Base-by-base conservation (phyloP, 2,797 vertebrate genomes). In the Psittacula derbiana region DNA sequence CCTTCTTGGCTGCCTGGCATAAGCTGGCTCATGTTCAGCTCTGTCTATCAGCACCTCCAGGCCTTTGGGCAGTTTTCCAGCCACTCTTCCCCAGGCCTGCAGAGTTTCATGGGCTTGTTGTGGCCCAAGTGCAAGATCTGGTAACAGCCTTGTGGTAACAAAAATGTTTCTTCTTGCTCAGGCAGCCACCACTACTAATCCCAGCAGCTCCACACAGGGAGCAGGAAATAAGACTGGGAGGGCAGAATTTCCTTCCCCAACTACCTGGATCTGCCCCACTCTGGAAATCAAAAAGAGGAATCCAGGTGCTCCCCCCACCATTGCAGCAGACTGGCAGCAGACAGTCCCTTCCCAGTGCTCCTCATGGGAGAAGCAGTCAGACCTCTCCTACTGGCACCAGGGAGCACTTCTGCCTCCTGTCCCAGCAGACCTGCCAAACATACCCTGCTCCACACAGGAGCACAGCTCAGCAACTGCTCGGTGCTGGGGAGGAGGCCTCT, bases 131-230 rank as follows among this genome's bases (percentile, higher is more conserved):
- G 14, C 55, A 58, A 10, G 15, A 24, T 21, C n/a, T 33, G 6
- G 55, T 57, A 57, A 57, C 55, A 36, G 67, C 16, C n/a, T 55
- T 41, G 46, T 44, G 36, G 49, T 73, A 58, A 47, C 69, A 70
- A 84, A 94, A 61, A 36, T 12, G 7, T 28, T 27, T 90, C 28
- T 88, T 80, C 64, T 65, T 52, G 36, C 61, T 84, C 46, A 81
- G 70, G 21, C 40, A 84, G 46, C 31, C 55, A 82, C 36, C 33
- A 40, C 60, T 24, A 12, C 41, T 61, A 72, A 75, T 18, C 16
- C 14, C 46, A 89, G 50, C 2, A 0, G 74, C 25, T 88, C 30
- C 18, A 72, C 55, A 49, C 0, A 0, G 58, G 33, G 60, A 73
- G 47, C 12, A 53, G 20, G 15, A 90, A 90, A 82, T 36, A 67